Conservation (phyloP, 2,888 invertebrate species). For the Pandemis corylana region DNA sequence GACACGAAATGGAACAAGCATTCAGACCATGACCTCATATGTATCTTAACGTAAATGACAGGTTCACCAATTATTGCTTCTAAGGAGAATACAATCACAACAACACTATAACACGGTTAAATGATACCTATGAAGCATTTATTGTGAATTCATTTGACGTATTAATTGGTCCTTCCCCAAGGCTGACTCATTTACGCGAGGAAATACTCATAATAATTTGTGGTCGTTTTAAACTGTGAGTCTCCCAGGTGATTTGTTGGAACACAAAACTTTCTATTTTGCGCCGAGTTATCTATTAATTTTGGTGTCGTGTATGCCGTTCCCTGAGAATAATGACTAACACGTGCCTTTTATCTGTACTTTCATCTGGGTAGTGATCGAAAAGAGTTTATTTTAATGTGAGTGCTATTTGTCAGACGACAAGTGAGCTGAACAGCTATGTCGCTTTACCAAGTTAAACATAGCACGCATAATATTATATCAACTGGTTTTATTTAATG, state of each 20-base stretch:
- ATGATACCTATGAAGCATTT: constrained; percentile 22
- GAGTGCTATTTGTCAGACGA: neutral
- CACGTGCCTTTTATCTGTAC: constrained; percentile 17
- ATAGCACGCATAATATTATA: neutral
- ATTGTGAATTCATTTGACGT: constrained; percentile 47
- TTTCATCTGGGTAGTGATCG: constrained; percentile 20
- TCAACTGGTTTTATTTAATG: neutral
- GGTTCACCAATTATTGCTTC: neutral
- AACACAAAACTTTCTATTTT: neutral
- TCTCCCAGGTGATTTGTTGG: neutral
- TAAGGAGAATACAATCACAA: constrained; percentile 5
- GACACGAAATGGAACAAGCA: neutral
- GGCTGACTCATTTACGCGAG: constrained; percentile 22
- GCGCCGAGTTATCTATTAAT: neutral
- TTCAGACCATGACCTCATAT: neutral
- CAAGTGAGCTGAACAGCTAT: neutral
- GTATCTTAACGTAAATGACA: neutral
- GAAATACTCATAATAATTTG: constrained; percentile 4
- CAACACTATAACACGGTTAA: constrained; percentile 13
- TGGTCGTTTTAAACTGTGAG: neutral
- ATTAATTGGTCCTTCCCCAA: constrained; percentile 44
- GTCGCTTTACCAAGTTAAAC: neutral
- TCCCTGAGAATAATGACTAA: constrained; percentile 4
- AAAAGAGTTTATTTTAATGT: constrained; percentile 5
- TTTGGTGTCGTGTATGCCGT: neutral